These are phyloP conservation scores for Palythoa grandis DNA, from an alignment of 92 coral and sea anemone genomes.

Conservation along the genomic window DNA sequence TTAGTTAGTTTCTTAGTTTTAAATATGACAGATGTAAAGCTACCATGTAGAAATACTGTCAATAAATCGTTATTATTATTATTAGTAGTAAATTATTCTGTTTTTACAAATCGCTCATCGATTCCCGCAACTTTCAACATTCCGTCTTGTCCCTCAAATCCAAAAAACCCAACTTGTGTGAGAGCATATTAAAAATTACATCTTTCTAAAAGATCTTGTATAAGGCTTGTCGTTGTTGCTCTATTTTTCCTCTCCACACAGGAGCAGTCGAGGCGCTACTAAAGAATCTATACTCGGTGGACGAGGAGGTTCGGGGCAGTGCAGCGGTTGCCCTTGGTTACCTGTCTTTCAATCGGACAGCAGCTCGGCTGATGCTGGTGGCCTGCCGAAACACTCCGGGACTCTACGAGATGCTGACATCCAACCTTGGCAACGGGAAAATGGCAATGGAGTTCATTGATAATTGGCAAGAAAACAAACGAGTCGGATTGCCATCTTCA, in stretches of 20 bases:
- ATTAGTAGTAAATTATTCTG: too few relatives aligned
- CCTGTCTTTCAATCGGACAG: constrained; percentile 93
- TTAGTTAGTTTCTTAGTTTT: too few relatives aligned
- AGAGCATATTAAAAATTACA: too few relatives aligned
- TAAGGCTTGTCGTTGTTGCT: too few relatives aligned
- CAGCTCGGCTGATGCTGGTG: constrained; percentile 91
- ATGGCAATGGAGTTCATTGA: constrained; percentile 95
- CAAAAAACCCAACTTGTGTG: too few relatives aligned
- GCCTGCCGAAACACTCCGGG: constrained; percentile 98
- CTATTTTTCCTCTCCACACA: background rate
- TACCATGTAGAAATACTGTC: too few relatives aligned
- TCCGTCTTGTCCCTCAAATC: too few relatives aligned
- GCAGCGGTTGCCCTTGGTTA: constrained; percentile 98
- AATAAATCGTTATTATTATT: too few relatives aligned
- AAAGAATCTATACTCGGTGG: constrained; percentile 71
- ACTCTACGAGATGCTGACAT: constrained; percentile 71
- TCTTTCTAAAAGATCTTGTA: too few relatives aligned
- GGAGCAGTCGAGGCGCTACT: constrained; percentile 90
- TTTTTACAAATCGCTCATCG: too few relatives aligned
- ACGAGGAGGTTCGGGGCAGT: constrained; percentile 95
- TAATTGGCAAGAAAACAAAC: constrained; percentile 87
- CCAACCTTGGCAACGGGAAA: constrained; percentile 93
- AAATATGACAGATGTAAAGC: too few relatives aligned
- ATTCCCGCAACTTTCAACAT: too few relatives aligned
- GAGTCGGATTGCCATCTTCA: constrained; percentile 90